phyloP scores from a whole-genome alignment of 2,113 vertebrate species.

The Bos taurus region ARS-UCD2.0 NC_037356.1:24100501-24101000 shows the following conservation, averaged over 20 bases:
- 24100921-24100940: background rate
- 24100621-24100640: conserved; percentile 49
- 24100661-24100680: background rate
- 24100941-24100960: background rate
- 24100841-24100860: background rate
- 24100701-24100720: background rate
- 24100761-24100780: background rate
- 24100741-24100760: background rate
- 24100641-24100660: conserved; percentile 7
- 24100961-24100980: background rate
- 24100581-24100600: conserved; percentile 49
- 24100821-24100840: background rate
- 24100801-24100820: background rate
- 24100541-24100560: conserved; percentile 41
- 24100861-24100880: background rate
- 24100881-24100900: no score
- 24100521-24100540: conserved; percentile 53
- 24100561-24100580: conserved; percentile 35
- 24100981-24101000: background rate
- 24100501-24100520: conserved; percentile 37
- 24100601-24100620: conserved; percentile 44
- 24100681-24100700: background rate
- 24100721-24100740: background rate
- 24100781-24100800: background rate
- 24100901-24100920: background rate